Evolutionary conservation across 2,113 vertebrate genomes (phyloP), one percentile per base, ranked within the genome.

Genomic region (Myodes glareolus): DNA sequence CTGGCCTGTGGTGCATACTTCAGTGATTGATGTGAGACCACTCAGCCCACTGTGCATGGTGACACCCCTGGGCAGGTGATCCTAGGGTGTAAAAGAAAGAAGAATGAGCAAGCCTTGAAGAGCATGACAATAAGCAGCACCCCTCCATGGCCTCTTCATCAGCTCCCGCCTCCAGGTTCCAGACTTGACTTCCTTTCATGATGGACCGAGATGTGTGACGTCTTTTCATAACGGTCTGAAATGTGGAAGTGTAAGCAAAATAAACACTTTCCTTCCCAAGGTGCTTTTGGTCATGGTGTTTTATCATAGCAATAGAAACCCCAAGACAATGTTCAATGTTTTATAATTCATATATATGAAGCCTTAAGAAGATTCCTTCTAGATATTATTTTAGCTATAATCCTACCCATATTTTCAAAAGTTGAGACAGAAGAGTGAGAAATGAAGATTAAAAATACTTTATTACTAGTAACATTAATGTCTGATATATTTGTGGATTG

Each of bases 331-430:
- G 33, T 72, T 36, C 36, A 42, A 17, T 80, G 5, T 81, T 75
- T 92, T 70, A 36, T 50, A 76, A 84, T 82, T 76, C 23, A 33
- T 87, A n/a, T 76, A 94, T 73, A 80, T 91, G 55, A 55, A 88
- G 9, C 7, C 31, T 39, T 82, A 82, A 21, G 45, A 87, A 13
- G 55, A 73, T 94, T 96, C n/a, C 75, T 96, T 81, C n/a, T 75
- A 75, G 4, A 75, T 75, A 94, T 55, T 47, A 81, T 72, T 94
- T 94, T 55, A 65, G 33, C 36, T 73, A 76, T 47, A 93, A 50
- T 82, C 72, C 63, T 82, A 76, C 33, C 6, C 21, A 58, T 16
- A 27, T 27, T 39, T 61, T 42, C 81, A 84, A 63, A 42, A 42
- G 25, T 16, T 42, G 25, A 63, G 58, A 84, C 25, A 61, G 1